Base-by-base conservation (phyloP, 2,797 vertebrate genomes). In the Dipus sagitta region DNA sequence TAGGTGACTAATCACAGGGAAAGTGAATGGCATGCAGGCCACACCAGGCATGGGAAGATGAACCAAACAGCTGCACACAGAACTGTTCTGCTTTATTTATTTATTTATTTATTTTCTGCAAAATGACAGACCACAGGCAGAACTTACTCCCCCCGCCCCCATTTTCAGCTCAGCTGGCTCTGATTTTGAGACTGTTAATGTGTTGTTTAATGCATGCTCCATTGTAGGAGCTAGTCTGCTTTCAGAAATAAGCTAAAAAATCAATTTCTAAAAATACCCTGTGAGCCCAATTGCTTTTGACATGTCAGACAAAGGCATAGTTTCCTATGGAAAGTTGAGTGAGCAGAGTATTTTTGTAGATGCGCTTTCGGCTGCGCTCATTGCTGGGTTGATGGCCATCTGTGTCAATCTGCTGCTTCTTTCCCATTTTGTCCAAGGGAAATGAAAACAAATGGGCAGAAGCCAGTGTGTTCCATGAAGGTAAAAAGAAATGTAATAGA, bases 331-430 rank as follows among this genome's bases (percentile, higher is more conserved):
- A 90, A 95, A 95, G 92, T 95, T 94, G 72, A 96, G 90, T 68
- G 80, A 97, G 88, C 88, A 81, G 94, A 94, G 64, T 97, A 96
- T 97, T 97, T 97, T 94, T 93, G 96, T 96, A 92, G 65, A 88
- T 76, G 90, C 86, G 87, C 95, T 97, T 96, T 97, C 83, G 60
- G 80, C 93, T 93, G 93, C 92, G 95, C 86, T 96, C 97, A 96
- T 97, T 96, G 95, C 95, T 95, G 90, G 78, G 42, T 94, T 94
- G 96, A 97, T 97, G 97, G 86, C 96, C 97, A 95, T 97, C 97
- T 97, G 97, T 92, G 92, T 96, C 94, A 93, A 72, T 95, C 96
- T 97, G 96, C 78, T 95, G 96, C 92, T 96, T 95, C 77, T 64
- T 95, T 97, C 93, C 88, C 52, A 0, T 97, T 96, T 96, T 94